Base-by-base conservation (phyloP, 2,888 invertebrate species). In the Apocheima hispidaria region DNA sequence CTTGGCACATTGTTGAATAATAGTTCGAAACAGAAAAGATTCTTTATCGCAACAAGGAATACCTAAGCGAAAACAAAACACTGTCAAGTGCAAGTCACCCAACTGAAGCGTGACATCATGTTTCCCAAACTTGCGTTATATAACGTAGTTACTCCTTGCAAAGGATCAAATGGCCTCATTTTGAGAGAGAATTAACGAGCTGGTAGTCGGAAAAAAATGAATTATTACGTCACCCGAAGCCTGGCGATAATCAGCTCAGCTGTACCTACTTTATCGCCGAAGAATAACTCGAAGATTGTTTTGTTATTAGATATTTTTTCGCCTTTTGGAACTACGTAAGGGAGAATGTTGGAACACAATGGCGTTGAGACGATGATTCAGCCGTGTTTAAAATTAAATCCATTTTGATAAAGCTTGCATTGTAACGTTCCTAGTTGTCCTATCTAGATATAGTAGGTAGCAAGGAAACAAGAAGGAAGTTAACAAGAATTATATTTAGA, bases 211-310 rank as follows among this genome's bases (percentile, higher is more conserved):
- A 67, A 74, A 77, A 79, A 83, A 83, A 79, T 78, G 82, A 84
- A 76, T 77, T 81, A 84, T 82, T 70, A 74, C 79, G 80, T 80
- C 79, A 84, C 79, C 79, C 73, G 81, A 84, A 76, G 78, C 83
- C 68, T 67, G 69, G 66, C 74, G 75, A 79, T 82, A 82, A 82
- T 84, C 68, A 73, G 77, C 76, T 70, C 40, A 51, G 71, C 75
- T 77, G 82, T 79, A 71, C n/a, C n/a, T n/a, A n/a, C 73, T 78
- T 82, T 81, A 82, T 82, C 69, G 74, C 74, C 72, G 79, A 77
- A 74, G 76, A 75, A 78, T 80, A 72, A 71, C 70, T 71, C 50
- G 54, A 70, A 73, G 71, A 72, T 76, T 78, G 75, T 79, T 77
- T 79, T 74, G 73, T 77, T 78, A 72, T 73, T 60, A 62, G 46